Percentiles rank a stretch among this genome's conserved stretches.
These are phyloP conservation scores for Sinocyclocheilus anshuiensis DNA, from an alignment of 2,113 vertebrate genomes.

Conservation along the genomic window DNA sequence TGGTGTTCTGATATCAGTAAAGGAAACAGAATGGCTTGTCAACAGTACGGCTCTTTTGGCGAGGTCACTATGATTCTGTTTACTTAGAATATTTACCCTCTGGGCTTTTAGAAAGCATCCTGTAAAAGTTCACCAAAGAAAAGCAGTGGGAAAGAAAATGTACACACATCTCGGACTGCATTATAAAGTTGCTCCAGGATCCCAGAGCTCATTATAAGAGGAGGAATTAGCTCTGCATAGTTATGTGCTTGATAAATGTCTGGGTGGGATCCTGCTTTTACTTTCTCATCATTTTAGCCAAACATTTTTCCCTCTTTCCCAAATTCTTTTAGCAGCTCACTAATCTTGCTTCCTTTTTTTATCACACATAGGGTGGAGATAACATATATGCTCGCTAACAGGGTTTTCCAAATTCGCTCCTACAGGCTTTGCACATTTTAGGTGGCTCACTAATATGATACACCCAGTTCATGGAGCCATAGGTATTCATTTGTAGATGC, in stretches of 20 bases:
- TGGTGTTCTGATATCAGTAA: conserved; percentile 63
- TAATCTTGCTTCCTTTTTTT: background rate
- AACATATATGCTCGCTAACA: background rate
- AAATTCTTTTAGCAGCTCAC: background rate
- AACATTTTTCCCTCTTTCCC: background rate
- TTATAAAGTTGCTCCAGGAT: background rate
- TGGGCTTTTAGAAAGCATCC: conserved; percentile 89
- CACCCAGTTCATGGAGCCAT: background rate
- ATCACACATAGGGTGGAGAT: background rate
- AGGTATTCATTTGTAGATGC: background rate
- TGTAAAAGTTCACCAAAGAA: conserved; percentile 84
- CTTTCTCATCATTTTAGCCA: background rate
- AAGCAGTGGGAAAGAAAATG: conserved; percentile 48
- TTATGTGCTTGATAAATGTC: background rate
- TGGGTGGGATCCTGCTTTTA: background rate
- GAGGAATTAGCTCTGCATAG: conserved; percentile 32
- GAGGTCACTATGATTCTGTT: conserved; percentile 92
- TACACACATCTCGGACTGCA: background rate
- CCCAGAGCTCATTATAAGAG: conserved; percentile 22
- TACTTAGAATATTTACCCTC: conserved; percentile 92
- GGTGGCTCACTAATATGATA: background rate
- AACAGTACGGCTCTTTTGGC: conserved; percentile 85
- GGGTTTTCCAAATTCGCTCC: background rate
- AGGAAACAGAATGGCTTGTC: conserved; percentile 87
- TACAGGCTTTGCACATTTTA: background rate